A percentile compares a stretch with the other conserved stretches of the same genome.
Conservation (phyloP, 2,888 invertebrate species). For the Lissonota sp. region DNA sequence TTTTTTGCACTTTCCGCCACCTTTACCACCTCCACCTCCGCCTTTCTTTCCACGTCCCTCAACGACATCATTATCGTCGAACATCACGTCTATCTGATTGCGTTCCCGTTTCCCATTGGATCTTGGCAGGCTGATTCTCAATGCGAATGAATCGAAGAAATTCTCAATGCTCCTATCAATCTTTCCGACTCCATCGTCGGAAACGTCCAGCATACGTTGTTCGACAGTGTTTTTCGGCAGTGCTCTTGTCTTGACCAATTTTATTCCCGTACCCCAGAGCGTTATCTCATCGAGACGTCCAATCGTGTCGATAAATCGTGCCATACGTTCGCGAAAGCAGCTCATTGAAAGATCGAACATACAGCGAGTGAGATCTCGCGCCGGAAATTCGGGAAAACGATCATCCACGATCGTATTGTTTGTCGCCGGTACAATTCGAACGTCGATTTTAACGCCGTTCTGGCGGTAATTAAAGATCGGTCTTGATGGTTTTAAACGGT, state of each 20-base stretch:
- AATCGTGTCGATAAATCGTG: constrained; percentile 86
- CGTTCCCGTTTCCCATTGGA: constrained; percentile 74
- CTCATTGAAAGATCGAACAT: constrained; percentile 85
- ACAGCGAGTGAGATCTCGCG: constrained; percentile 83
- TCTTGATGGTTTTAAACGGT: constrained; percentile 61
- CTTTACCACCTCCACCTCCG: constrained; percentile 77
- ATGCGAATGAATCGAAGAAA: constrained; percentile 86
- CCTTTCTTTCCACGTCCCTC: constrained; percentile 83
- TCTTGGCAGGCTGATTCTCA: constrained; percentile 81
- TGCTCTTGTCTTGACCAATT: constrained; percentile 84
- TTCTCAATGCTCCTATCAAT: constrained; percentile 86
- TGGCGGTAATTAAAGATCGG: constrained; percentile 76
- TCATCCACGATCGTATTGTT: constrained; percentile 76
- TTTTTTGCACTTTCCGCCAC: constrained; percentile 85
- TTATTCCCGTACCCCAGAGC: constrained; percentile 86
- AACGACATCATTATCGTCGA: constrained; percentile 75
- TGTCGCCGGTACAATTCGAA: constrained; percentile 73
- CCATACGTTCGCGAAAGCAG: constrained; percentile 86
- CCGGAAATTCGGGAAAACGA: constrained; percentile 85
- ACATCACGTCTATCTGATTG: constrained; percentile 80
- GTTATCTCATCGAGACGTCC: constrained; percentile 85
- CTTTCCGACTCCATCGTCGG: constrained; percentile 79
- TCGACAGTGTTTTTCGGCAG: constrained; percentile 53
- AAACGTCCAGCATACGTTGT: constrained; percentile 64
- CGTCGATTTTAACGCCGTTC: constrained; percentile 77